Base-by-base conservation (phyloP, 1,140 invertebrate genomes). In the Meloidogyne floridensis region DNA sequence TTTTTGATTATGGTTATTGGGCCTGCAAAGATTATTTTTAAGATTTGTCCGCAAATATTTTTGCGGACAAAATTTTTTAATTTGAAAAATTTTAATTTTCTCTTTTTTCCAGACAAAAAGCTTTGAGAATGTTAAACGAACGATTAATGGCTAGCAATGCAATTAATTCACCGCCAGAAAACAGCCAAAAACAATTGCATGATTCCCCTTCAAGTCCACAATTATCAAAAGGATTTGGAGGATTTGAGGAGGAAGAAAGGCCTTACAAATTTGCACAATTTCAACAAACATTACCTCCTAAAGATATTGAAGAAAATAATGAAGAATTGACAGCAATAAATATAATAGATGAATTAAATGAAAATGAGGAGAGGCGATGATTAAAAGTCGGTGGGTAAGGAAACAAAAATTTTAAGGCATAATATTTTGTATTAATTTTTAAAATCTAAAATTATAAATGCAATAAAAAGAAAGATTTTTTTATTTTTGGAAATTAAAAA, bases 91-190 rank as follows among this genome's bases (percentile, higher is more conserved):
- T 76, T 15, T 3, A 76, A 42, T 6, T 51, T 11, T 13, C n/a
- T 73, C 56, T 77, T 20, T 72, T 71, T 84, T 84, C 74, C 56
- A 83, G 82, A 9, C 82, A 83, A 73, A 83, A 84, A 82, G 82
- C 82, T 54, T 43, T 83, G 0, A 42, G 82, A 76, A 75, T 75
- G 59, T 59, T 83, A 10, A 83, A 83, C 32, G 82, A 83, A 77
- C 75, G 82, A 13, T 54, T 83, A 71, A 70, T 59, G 47, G 74
- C 13, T 18, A 82, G 11, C 2, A 82, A 32, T 80, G 51, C 80
- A 13, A 20, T 42, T 53, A 54, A 43, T 15, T 4, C 6, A 4
- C 8, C 4, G 11, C 56, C 81, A 71, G n/a, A 8, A 11, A 75
- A 42, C 20, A 51, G 6, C 53, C 81, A 56, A 59, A 59, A 59